Evolutionary conservation across 2,797 vertebrate genomes (phyloP).

Genomic region (Darevskia nairensis): DNA sequence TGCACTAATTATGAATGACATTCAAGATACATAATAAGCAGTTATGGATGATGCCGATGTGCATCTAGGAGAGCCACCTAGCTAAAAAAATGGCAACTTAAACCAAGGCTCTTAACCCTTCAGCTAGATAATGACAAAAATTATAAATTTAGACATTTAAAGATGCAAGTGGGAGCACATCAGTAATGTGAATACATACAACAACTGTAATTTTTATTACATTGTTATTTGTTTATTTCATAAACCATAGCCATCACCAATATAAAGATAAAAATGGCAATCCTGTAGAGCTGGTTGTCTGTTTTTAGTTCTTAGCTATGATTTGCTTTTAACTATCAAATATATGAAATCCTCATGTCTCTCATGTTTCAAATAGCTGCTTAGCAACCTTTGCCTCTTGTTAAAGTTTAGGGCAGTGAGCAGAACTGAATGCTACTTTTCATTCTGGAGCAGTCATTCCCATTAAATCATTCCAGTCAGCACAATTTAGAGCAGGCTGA

Average conservation of each 20-base stretch:
- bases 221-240: not conserved
- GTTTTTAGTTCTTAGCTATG: not conserved
- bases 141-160: not conserved
- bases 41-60: not conserved
- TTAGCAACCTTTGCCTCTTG: not conserved
- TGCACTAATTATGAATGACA: not conserved
- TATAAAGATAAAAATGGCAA: not conserved
- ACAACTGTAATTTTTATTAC: too few species aligned
- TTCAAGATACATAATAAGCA: not conserved
- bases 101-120: not conserved
- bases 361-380: not conserved
- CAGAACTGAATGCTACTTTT: conserved; percentile 13
- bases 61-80: not conserved
- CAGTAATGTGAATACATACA: too few species aligned
- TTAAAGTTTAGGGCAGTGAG: not conserved
- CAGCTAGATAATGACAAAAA: not conserved
- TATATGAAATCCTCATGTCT: not conserved
- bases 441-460: conserved; percentile 15
- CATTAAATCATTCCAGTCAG: conserved; percentile 29
- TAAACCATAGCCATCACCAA: not conserved
- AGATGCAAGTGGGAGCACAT: not conserved
- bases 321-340: not conserved
- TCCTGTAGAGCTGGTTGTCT: not conserved
- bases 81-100: not conserved
- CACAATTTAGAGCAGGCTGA: conserved; percentile 25